Evolutionary conservation across 2,888 invertebrate species (phyloP).

Genomic region (Timandra comae): DNA sequence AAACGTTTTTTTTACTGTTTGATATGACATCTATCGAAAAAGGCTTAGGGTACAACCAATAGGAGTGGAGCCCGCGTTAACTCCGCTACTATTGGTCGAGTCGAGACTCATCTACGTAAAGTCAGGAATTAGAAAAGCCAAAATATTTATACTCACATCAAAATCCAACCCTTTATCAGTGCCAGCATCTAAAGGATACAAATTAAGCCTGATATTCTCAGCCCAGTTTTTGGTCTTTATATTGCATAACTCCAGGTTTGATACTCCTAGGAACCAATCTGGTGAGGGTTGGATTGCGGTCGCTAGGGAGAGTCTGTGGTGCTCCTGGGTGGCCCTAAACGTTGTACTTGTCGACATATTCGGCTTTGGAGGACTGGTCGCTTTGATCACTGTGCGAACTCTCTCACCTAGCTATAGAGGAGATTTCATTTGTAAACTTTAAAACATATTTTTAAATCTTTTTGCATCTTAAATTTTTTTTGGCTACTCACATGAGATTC

Average conservation of each 20-base stretch:
- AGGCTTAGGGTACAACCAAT: no score
- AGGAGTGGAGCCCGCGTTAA: no score
- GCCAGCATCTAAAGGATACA: constrained; percentile 97
- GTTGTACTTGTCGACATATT: constrained; percentile 45
- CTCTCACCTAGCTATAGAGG: constrained; percentile 38
- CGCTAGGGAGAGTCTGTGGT: constrained; percentile 57
- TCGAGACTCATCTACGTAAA: no score
- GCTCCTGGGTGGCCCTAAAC: constrained; percentile 49
- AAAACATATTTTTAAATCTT: no score
- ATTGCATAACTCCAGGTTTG: constrained; percentile 90
- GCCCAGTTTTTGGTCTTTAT: constrained; percentile 86
- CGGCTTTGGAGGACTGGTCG: constrained; percentile 46
- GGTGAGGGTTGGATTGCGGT: constrained; percentile 79
- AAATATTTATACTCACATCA: constrained; percentile 83
- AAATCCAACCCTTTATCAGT: constrained; percentile 95
- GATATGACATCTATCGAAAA: no score
- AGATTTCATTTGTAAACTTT: no score
- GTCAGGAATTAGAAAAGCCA: background rate
- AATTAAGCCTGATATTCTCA: constrained; percentile 84
- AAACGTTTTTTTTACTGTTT: no score
- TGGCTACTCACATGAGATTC: constrained; percentile 42
- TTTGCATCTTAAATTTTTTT: no score
- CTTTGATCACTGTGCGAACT: constrained; percentile 62
- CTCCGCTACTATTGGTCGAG: no score
- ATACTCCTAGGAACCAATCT: constrained; percentile 98